Evolutionary conservation across 2,888 invertebrate genomes (phyloP).

Genomic region (Zelleria hepariella): DNA sequence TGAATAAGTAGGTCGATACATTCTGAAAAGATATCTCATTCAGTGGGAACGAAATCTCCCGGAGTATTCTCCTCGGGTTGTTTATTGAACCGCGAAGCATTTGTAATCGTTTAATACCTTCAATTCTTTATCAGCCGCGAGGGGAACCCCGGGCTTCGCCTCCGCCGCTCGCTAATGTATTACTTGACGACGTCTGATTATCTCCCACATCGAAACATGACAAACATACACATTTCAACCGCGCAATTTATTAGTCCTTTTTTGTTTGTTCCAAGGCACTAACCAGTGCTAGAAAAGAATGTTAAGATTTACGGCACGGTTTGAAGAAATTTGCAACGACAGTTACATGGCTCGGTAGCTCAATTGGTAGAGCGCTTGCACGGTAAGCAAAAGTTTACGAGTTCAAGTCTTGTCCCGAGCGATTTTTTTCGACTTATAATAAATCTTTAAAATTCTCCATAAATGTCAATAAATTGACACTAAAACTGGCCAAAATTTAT

Average conservation of each 20-base stretch:
- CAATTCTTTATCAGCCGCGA: constrained; percentile 67
- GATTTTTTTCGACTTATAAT: no score
- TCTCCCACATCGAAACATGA: constrained; percentile 21
- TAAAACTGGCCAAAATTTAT: constrained; percentile 2
- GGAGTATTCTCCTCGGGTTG: constrained; percentile 29
- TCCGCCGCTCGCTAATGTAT: constrained; percentile 40
- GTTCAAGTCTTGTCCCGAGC: no score
- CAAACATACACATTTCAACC: not conserved
- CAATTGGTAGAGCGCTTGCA: no score
- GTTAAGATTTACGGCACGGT: no score
- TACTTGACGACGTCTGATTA: constrained; percentile 60
- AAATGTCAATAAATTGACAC: not conserved
- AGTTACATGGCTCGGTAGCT: no score
- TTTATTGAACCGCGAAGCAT: constrained; percentile 71
- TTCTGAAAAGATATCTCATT: constrained; percentile 11
- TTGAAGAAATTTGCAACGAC: no score
- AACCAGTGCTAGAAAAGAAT: no score
- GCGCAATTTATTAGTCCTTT: not conserved
- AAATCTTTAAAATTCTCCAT: not conserved
- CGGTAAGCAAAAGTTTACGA: no score
- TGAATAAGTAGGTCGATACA: not conserved
- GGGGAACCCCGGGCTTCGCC: constrained; percentile 41
- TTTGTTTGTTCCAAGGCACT: not conserved
- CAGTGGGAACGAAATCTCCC: constrained; percentile 1
- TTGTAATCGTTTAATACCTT: constrained; percentile 73